Conservation (phyloP, 2,888 invertebrate species). For the Trachelus troglodyta region DNA sequence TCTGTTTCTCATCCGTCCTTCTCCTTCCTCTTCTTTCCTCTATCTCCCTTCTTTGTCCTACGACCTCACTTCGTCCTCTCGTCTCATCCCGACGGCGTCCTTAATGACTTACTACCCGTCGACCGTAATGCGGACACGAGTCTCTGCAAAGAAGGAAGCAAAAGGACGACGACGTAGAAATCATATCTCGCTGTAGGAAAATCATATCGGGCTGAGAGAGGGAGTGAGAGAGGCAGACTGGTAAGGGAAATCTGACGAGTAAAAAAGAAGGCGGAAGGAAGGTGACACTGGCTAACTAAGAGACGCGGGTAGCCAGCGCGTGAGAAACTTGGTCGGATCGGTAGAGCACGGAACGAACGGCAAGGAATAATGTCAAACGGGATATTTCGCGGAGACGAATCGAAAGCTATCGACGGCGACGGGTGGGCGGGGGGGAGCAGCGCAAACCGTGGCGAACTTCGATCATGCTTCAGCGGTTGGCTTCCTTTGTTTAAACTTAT, state of each 20-base stretch:
- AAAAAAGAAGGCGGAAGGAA: not conserved
- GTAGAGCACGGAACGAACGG: not conserved
- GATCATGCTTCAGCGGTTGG: conserved; percentile 56
- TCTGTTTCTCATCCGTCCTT: conserved; percentile 1
- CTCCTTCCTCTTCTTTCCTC: conserved; percentile 11
- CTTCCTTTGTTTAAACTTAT: conserved; percentile 59
- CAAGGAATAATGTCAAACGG: not conserved
- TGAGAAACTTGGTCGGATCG: not conserved
- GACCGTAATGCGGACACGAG: not conserved
- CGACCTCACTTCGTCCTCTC: not conserved
- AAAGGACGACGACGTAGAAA: not conserved
- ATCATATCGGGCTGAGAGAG: not conserved
- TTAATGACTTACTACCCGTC: not conserved
- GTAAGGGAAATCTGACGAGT: not conserved
- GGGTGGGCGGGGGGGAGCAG: not conserved
- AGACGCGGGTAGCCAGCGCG: not conserved
- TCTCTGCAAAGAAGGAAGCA: not conserved
- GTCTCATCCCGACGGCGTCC: not conserved
- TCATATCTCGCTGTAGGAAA: not conserved
- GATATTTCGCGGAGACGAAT: not conserved
- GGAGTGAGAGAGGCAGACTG: too few species aligned
- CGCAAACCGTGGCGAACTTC: conserved; percentile 53
- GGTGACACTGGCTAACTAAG: not conserved
- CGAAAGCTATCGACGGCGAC: not conserved
- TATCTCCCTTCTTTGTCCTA: conserved; percentile 1